Evolutionary conservation across 2,113 vertebrate genomes (phyloP), one percentile per base, ranked within the genome.

Genomic region (Callaeas wilsoni): DNA sequence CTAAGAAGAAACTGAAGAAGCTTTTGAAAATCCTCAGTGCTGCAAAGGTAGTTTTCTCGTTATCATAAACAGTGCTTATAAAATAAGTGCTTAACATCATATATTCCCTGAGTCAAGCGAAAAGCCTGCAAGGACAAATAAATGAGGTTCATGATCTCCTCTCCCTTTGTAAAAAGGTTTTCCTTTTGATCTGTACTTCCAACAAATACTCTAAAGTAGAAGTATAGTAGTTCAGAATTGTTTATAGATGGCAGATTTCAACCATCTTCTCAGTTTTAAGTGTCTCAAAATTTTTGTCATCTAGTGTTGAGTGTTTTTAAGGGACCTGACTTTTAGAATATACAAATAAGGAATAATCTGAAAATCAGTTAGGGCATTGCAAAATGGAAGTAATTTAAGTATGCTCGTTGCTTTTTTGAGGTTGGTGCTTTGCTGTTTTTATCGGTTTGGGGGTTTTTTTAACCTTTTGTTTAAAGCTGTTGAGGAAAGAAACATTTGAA

Each of bases 21-120:
- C 98, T 99, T 77, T 95, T 99, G 83, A 97, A 97, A 63, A 97
- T 94, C 53, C 98, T 99, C 2, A 77, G 96, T 46, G 85, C 96
- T 56, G 98, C 98, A 94, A 99, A 98, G 98, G 99, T 99, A 93
- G 44, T 50, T n/a, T 76, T 59, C 18, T 63, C 35, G 16, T 68
- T 79, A 15, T 13, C 13, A 67, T 25, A 67, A 76, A 42, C 19
- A 21, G 22, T 77, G 42, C n/a, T 75, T 85, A 17, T 35, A 41
- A 39, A 82, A 64, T 20, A 59, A 73, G 15, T 62, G 16, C 30
- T 42, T 79, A 55, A 35, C 13, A 16, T 42, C 4, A 1, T 33
- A 4, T 53, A 37, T 46, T 79, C 29, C 14, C 37, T 27, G n/a
- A 37, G 37, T 71, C 41, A 44, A 87, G 42, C 21, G 47, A 42